Base-by-base conservation (phyloP, 2,888 invertebrate species). In the Lepidochrysops patricia region DNA sequence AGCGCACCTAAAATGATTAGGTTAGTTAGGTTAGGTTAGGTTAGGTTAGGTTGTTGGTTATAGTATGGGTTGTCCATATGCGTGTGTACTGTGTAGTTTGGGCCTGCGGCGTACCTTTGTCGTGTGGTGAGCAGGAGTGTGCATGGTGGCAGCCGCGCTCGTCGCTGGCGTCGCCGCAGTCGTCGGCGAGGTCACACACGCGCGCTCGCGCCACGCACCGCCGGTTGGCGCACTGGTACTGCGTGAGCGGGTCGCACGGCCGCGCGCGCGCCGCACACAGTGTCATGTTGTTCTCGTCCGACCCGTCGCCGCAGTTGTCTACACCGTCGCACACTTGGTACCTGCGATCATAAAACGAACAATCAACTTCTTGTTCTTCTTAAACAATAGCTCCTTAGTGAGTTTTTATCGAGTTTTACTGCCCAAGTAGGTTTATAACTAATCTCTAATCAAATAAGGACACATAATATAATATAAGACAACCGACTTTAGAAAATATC, bases 271-370 rank as follows among this genome's bases (percentile, higher is more conserved):
- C 90, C 1, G 94, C 93, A 75, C 97, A 97, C 60, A 97, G 84
- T 0, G 97, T 97, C 92, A 97, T 95, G 81, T 97, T 97, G 81
- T 97, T 97, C 83, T 98, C 98, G 81, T 98, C 98, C 0, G 96
- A 96, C 6, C 97, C 97, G 80, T 98, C 98, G 35, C 96, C 96
- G 80, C 98, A 98, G 80, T 98, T 97, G 80, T 97, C 96, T 15
- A 95, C 91, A 29, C 96, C 95, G 81, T 98, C 98, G 80, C 98
- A 98, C 6, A 96, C 91, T 73, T 96, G 96, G 74, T 95, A 96
- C 61, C 90, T 90, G 67, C 1, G n/a, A n/a, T n/a, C n/a, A n/a
- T n/a, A n/a, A 26, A 6, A 34, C 34, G 7, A n/a, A 50, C 13
- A 26, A n/a, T n/a, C n/a, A n/a, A n/a, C n/a, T n/a, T n/a, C n/a